A percentile compares a stretch with the other conserved stretches of the same genome.
Conservation (phyloP, 2,888 invertebrate genomes). For the Hydroisotoma schaefferi region DNA sequence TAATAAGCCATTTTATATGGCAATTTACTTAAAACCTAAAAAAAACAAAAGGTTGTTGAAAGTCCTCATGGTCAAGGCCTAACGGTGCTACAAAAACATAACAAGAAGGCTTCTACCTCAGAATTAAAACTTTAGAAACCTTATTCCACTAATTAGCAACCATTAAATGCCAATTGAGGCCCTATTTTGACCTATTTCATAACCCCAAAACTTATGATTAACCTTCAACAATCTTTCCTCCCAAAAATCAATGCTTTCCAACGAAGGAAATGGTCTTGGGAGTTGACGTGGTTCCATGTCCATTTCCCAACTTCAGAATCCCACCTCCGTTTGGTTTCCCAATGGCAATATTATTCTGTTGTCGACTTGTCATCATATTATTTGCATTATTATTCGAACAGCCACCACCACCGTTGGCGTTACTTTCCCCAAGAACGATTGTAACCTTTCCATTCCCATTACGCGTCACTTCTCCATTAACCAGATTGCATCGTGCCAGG, state of each 20-base stretch:
- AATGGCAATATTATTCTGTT: constrained; percentile 2
- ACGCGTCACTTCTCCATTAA: constrained; percentile 18
- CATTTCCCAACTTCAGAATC: constrained; percentile 41
- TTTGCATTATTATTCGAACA: constrained; percentile 32
- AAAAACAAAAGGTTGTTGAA: too few relatives aligned
- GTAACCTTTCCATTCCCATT: constrained; percentile 38
- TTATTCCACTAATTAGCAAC: too few relatives aligned
- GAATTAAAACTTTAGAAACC: too few relatives aligned
- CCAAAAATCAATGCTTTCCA: constrained; percentile 33
- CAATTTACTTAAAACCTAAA: too few relatives aligned
- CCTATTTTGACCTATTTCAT: too few relatives aligned
- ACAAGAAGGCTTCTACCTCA: too few relatives aligned
- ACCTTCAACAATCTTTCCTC: too few relatives aligned
- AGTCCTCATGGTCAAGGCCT: too few relatives aligned
- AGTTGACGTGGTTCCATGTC: constrained; percentile 26
- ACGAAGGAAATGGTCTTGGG: constrained; percentile 45
- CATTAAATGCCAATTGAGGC: too few relatives aligned
- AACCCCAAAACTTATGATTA: too few relatives aligned
- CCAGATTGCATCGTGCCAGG: constrained; percentile 31
- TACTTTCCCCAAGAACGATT: constrained; percentile 28
- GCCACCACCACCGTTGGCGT: constrained; percentile 15
- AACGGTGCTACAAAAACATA: too few relatives aligned
- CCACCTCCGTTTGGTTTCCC: constrained; percentile 40
- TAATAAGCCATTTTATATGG: too few relatives aligned
- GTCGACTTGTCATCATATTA: constrained; percentile 3